Conservation (phyloP, 23 tunicate genomes). For the Trididemnum clinides region DNA sequence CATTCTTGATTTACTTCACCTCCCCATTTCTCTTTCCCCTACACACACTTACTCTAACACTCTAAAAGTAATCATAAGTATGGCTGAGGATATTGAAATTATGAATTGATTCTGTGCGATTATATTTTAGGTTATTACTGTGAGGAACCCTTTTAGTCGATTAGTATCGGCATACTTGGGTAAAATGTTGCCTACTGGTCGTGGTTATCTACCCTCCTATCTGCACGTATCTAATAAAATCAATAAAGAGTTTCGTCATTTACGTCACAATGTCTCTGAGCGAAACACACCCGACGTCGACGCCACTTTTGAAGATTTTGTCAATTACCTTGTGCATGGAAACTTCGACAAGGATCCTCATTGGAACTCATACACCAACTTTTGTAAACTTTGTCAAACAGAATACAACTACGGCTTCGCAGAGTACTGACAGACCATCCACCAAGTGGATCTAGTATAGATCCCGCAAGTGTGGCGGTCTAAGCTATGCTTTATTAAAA, state of each 20-base stretch:
- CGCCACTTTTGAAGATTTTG: conserved; percentile 34
- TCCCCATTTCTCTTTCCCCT: too few relatives aligned
- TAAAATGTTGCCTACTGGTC: neutral
- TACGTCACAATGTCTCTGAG: neutral
- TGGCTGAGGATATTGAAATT: too few relatives aligned
- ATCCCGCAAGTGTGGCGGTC: too few relatives aligned
- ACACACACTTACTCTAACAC: too few relatives aligned
- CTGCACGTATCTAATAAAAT: conserved; percentile 6
- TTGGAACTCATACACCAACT: neutral
- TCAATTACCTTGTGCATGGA: neutral
- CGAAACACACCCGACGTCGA: neutral
- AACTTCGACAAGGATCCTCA: neutral
- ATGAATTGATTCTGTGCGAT: too few relatives aligned
- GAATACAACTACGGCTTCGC: too few relatives aligned
- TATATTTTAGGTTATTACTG: neutral
- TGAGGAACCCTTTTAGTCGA: neutral
- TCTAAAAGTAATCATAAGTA: too few relatives aligned
- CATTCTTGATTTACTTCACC: too few relatives aligned
- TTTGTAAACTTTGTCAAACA: neutral
- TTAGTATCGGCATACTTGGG: conserved; percentile 2
- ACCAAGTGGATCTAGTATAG: too few relatives aligned
- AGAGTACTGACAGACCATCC: too few relatives aligned
- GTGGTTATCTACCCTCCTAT: neutral
- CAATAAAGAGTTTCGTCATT: neutral
- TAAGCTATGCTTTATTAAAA: too few relatives aligned